Conservation (phyloP, 2,888 invertebrate genomes). For the Parthenolecanium corni region DNA sequence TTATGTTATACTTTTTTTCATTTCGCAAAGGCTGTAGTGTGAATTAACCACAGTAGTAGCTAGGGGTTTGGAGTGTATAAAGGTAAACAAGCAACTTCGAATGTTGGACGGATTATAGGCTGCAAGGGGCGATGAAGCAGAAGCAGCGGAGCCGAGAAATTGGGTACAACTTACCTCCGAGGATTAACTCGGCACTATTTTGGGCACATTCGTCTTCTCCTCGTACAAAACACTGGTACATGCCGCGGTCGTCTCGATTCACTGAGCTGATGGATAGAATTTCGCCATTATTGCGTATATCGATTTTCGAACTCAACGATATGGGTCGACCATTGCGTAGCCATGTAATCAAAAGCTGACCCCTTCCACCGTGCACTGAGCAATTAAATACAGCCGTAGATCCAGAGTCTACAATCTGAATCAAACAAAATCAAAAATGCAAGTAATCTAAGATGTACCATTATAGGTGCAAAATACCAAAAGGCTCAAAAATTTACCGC, state of each 20-base stretch:
- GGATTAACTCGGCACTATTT: constrained; percentile 64
- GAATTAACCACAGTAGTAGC: too few species aligned
- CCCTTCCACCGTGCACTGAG: constrained; percentile 61
- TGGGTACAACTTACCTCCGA: constrained; percentile 53
- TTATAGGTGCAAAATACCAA: too few species aligned
- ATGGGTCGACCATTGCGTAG: constrained; percentile 43
- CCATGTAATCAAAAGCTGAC: constrained; percentile 38
- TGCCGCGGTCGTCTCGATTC: constrained; percentile 71
- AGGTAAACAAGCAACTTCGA: too few species aligned
- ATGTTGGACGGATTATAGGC: too few species aligned
- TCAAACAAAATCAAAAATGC: neutral
- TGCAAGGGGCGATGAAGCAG: too few species aligned
- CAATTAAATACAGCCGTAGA: constrained; percentile 74
- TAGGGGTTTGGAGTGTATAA: too few species aligned
- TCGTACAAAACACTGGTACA: constrained; percentile 77
- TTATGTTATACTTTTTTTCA: neutral
- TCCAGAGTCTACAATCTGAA: constrained; percentile 70
- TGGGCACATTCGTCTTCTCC: constrained; percentile 67
- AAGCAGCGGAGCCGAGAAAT: too few species aligned
- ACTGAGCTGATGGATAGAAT: constrained; percentile 43
- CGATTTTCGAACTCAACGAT: constrained; percentile 37
- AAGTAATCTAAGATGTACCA: too few species aligned
- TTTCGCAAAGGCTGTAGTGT: neutral
- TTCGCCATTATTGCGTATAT: constrained; percentile 38
- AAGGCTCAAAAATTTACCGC: too few species aligned